Percentiles rank a stretch among this genome's conserved stretches.
These are phyloP conservation scores for Diloba caeruleocephala DNA, from an alignment of 2,888 invertebrate genomes.

Conservation along the genomic window DNA sequence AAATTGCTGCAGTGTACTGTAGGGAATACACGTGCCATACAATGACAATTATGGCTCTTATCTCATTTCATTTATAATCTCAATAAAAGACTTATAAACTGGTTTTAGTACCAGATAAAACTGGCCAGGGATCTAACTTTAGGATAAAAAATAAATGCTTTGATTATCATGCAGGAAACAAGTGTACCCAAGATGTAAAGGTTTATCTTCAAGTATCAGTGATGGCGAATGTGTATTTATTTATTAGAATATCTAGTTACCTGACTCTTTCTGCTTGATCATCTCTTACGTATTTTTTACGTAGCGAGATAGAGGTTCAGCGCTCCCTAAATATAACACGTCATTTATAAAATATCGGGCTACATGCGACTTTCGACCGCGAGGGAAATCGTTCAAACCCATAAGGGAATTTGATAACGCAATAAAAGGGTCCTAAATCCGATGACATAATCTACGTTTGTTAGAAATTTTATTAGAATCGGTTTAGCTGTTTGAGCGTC, in stretches of 20 bases:
- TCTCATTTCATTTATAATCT: constrained; percentile 29
- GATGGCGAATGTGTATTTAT: constrained; percentile 26
- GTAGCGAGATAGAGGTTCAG: constrained; percentile 19
- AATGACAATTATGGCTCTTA: constrained; percentile 25
- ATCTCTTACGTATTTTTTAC: constrained; percentile 7
- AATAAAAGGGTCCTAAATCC: too few species aligned
- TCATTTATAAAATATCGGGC: too few species aligned
- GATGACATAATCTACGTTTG: too few species aligned
- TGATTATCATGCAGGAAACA: constrained; percentile 46
- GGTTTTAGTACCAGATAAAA: constrained; percentile 31
- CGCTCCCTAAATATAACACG: too few species aligned
- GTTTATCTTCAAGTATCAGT: constrained; percentile 19
- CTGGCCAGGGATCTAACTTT: constrained; percentile 38
- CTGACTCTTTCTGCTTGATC: constrained; percentile 6
- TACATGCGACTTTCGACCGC: too few species aligned
- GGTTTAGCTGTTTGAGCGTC: too few species aligned
- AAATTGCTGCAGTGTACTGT: neutral
- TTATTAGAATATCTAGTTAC: constrained; percentile 13
- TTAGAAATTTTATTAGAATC: too few species aligned
- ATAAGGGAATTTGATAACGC: too few species aligned
- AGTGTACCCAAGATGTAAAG: constrained; percentile 41
- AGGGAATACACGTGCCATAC: constrained; percentile 3
- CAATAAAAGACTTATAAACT: constrained; percentile 31
- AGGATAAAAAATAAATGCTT: constrained; percentile 23
- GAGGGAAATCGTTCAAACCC: too few species aligned